Evolutionary conservation across 2,113 vertebrate species (phyloP).

Genomic region (Romanogobio albipinnatus): DNA sequence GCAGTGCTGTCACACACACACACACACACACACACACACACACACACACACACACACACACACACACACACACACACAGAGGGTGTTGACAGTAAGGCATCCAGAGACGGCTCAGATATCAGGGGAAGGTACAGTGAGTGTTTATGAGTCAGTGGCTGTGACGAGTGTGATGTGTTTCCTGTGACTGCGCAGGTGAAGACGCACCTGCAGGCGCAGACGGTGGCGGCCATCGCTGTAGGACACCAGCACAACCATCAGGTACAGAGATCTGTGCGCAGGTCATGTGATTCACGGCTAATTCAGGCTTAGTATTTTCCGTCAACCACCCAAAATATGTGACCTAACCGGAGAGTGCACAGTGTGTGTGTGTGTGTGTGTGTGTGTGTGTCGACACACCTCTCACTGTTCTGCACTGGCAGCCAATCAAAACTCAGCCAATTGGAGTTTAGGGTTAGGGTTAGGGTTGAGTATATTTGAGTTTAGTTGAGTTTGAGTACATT

Average conservation of each 20-base stretch:
- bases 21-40: background rate
- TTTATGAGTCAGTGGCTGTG: no score
- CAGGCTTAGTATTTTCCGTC: background rate
- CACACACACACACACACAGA: background rate
- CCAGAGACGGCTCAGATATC: background rate
- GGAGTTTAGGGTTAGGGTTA: no score
- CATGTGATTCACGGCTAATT: background rate
- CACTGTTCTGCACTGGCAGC: background rate
- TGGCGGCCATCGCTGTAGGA: constrained; percentile 82
- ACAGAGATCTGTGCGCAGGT: background rate
- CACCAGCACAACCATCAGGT: constrained; percentile 95
- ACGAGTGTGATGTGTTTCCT: background rate
- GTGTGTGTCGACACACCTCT: background rate
- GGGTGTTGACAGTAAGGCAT: background rate
- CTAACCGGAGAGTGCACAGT: background rate
- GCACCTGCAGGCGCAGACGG: constrained; percentile 88
- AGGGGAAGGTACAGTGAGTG: background rate
- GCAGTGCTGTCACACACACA: background rate
- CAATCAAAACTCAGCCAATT: background rate
- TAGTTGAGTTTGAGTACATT: background rate
- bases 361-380: constrained; percentile 10
- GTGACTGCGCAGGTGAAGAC: constrained; percentile 85
- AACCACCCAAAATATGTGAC: background rate
- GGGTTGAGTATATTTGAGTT: no score
- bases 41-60: background rate